A percentile compares a stretch with the other conserved stretches of the same genome.
Conservation (phyloP, 2,113 vertebrate species). For the Phycodurus eques region DNA sequence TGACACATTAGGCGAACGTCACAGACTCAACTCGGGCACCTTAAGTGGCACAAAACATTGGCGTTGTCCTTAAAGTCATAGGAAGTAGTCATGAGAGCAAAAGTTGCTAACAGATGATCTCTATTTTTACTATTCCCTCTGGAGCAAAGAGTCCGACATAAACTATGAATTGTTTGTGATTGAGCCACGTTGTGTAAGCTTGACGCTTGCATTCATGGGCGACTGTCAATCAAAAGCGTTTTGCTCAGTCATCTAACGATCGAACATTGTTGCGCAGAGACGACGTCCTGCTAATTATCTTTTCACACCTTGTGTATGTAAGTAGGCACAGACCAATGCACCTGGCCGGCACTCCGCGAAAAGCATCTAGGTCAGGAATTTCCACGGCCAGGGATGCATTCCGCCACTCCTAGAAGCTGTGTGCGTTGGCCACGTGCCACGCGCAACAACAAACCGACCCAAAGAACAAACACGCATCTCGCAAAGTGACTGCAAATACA, state of each 20-base stretch:
- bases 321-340: not conserved
- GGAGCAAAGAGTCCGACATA: not conserved
- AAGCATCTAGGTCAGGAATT: constrained; percentile 1
- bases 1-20: no score
- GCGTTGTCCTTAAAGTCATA: no score
- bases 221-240: not conserved
- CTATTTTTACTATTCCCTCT: not conserved
- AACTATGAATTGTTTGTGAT: not conserved
- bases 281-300: not conserved
- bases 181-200: not conserved
- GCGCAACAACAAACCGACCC: not conserved
- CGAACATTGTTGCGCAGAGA: not conserved
- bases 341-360: not conserved
- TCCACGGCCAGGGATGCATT: not conserved
- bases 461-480: not conserved
- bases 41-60: no score
- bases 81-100: no score
- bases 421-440: not conserved
- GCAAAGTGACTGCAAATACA: not conserved
- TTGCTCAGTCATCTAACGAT: not conserved
- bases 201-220: not conserved
- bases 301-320: not conserved
- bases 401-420: not conserved
- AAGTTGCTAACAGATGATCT: not conserved
- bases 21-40: no score